phyloP scores from a whole-genome alignment of 2,888 invertebrate species.

The Corythucha ciliata region DNA sequence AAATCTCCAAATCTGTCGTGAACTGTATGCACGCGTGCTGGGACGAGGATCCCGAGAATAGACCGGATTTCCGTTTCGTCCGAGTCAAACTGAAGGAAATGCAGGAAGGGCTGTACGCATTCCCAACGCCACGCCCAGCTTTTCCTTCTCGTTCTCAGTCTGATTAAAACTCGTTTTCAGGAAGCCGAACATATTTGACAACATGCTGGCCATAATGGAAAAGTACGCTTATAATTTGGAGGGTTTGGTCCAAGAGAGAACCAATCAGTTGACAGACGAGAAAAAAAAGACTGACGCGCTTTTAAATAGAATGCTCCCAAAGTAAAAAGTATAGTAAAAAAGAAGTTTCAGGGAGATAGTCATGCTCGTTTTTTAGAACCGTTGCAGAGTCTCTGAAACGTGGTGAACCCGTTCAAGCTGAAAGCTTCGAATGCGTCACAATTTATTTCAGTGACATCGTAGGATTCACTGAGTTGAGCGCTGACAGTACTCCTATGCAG shows the following conservation, averaged over 20 bases:
- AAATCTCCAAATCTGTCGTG: conserved; percentile 63
- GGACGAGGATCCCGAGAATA: conserved; percentile 66
- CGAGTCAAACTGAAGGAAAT: conserved; percentile 68
- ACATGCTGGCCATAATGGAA: conserved; percentile 85
- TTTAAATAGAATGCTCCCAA: conserved; percentile 75
- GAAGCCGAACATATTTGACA: conserved; percentile 78
- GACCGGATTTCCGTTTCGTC: conserved; percentile 70
- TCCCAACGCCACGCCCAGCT: not conserved
- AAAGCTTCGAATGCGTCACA: conserved; percentile 71
- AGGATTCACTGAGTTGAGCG: conserved; percentile 71
- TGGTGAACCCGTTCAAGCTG: conserved; percentile 69
- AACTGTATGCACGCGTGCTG: conserved; percentile 69
- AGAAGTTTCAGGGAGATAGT: conserved; percentile 7
- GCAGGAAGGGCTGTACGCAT: conserved; percentile 51
- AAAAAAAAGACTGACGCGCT: conserved; percentile 77
- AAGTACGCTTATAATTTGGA: conserved; percentile 82
- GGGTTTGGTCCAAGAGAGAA: conserved; percentile 70
- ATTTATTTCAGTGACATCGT: conserved; percentile 79
- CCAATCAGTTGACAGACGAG: conserved; percentile 69
- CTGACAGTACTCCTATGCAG: conserved; percentile 67
- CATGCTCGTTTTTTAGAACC: conserved; percentile 52
- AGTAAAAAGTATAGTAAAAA: conserved; percentile 45
- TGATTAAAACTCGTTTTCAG: conserved; percentile 41
- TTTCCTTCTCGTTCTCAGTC: too few relatives aligned
- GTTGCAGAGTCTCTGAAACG: conserved; percentile 71